Conservation (phyloP, 2,797 vertebrate genomes). For the Sebastes variabilis region DNA sequence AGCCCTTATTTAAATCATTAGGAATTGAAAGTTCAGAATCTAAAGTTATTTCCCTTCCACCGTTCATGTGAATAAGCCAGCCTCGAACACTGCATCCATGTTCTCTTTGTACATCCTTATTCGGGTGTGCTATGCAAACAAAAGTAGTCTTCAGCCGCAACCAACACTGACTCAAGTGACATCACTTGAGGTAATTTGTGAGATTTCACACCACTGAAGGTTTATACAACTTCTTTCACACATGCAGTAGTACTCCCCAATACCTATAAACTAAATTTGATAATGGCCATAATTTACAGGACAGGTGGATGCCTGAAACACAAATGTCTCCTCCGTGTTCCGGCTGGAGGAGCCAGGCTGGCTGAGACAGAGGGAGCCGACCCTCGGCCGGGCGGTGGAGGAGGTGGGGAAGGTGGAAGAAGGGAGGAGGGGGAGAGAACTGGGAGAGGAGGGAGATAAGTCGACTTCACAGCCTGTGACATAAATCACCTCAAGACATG, state of each 20-base stretch:
- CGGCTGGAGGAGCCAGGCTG: conserved; percentile 86
- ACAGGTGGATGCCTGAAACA: conserved; percentile 32
- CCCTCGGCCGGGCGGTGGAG: conserved; percentile 61
- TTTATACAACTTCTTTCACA: not conserved
- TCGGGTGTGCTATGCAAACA: too few relatives aligned
- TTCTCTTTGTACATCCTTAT: too few relatives aligned
- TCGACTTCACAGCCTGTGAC: conserved; percentile 88
- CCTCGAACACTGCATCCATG: too few relatives aligned
- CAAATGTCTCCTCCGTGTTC: conserved; percentile 36
- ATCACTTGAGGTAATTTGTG: not conserved
- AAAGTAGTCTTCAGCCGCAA: not conserved
- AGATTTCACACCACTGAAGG: not conserved
- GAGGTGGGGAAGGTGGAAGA: conserved; percentile 3
- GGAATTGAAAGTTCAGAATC: too few relatives aligned
- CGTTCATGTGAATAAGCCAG: too few relatives aligned
- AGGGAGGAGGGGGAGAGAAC: conserved; percentile 32
- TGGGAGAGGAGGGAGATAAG: conserved; percentile 86
- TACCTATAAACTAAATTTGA: not conserved
- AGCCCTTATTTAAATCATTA: too few relatives aligned
- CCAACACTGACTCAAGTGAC: not conserved
- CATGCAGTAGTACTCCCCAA: not conserved
- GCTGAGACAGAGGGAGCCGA: conserved; percentile 81
- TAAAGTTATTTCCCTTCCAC: too few relatives aligned
- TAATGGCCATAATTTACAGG: not conserved
- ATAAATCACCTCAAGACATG: conserved; percentile 93